Conservation (phyloP, 1,140 invertebrate genomes). For the Wasmannia auropunctata region DNA sequence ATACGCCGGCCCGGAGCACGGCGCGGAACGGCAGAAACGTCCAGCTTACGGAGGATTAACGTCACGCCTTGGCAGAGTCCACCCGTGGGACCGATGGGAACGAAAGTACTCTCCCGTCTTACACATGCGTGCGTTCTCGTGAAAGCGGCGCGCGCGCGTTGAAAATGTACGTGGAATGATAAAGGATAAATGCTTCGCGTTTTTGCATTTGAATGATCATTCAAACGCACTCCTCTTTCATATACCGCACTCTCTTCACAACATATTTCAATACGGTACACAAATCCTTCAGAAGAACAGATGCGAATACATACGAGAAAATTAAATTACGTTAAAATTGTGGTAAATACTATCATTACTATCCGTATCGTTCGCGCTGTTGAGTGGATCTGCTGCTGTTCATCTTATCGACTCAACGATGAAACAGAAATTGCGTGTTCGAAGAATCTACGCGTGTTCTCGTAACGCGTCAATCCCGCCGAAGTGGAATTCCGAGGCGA, state of each 20-base stretch:
- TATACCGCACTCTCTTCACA: neutral
- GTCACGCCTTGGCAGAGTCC: constrained; percentile 75
- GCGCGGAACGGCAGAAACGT: constrained; percentile 71
- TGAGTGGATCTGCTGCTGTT: neutral
- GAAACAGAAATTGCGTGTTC: neutral
- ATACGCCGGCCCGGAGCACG: constrained; percentile 61
- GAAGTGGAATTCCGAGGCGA: constrained; percentile 1
- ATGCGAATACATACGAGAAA: neutral
- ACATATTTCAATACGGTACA: neutral
- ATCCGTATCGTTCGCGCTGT: neutral
- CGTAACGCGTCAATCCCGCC: neutral
- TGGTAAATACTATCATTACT: no score
- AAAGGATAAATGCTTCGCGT: neutral
- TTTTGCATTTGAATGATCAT: neutral
- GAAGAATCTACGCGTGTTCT: neutral
- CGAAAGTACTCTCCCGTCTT: constrained; percentile 26
- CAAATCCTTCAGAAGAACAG: neutral
- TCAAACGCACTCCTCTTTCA: neutral
- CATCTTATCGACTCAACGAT: neutral
- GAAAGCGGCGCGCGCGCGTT: no score
- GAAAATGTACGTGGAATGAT: neutral
- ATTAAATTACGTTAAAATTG: no score
- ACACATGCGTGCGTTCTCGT: constrained; percentile 11
- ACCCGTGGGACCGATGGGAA: constrained; percentile 56
- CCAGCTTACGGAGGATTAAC: constrained; percentile 78